Conservation (phyloP, 2,113 vertebrate species). For the Lagenorhynchus albirostris region DNA sequence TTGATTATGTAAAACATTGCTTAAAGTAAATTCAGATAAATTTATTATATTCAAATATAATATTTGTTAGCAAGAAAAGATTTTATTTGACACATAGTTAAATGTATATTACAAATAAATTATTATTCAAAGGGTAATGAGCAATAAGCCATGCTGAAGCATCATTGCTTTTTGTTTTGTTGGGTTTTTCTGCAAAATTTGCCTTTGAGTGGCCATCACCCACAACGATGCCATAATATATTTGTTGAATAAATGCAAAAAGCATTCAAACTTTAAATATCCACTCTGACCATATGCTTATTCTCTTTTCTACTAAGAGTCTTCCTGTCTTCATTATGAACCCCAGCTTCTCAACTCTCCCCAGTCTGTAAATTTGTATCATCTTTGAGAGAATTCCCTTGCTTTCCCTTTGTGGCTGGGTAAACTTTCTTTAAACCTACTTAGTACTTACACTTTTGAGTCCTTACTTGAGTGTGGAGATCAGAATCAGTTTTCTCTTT, state of each 20-base stretch:
- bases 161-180: background rate
- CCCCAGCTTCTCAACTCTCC: background rate
- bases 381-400: background rate
- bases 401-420: background rate
- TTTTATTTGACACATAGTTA: background rate
- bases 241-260: background rate
- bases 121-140: background rate
- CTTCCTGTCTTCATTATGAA: background rate
- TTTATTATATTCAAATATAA: background rate
- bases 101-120: background rate
- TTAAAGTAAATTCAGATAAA: conserved; percentile 14
- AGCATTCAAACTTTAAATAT: background rate
- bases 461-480: background rate
- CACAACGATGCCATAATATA: background rate
- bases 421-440: background rate
- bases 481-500: background rate
- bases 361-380: background rate
- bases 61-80: background rate
- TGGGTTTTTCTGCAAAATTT: background rate
- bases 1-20: conserved; percentile 34
- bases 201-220: background rate
- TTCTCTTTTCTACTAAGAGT: background rate
- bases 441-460: background rate
- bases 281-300: background rate
- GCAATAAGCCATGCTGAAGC: background rate